phyloP scores from a whole-genome alignment of 2,888 invertebrate species.

The Athripsodes cinereus region DNA sequence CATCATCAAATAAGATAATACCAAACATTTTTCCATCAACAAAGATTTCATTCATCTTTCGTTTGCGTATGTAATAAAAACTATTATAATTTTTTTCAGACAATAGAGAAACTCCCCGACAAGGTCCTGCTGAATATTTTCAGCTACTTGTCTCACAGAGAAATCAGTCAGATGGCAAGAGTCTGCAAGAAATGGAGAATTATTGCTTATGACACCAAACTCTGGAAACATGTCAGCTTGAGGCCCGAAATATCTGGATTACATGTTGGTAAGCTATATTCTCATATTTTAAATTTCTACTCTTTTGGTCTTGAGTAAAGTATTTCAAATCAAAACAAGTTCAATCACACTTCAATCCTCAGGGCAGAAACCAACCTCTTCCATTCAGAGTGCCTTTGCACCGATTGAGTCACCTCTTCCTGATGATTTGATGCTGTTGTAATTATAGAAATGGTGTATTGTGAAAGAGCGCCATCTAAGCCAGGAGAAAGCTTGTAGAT shows the following conservation, averaged over 20 bases:
- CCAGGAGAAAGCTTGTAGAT: no score
- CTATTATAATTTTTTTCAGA: conserved; percentile 53
- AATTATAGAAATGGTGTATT: no score
- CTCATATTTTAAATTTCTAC: no score
- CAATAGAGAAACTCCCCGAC: conserved; percentile 94
- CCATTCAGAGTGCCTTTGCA: no score
- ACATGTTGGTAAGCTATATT: conserved; percentile 62
- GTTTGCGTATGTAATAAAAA: neutral
- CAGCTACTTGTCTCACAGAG: conserved; percentile 86
- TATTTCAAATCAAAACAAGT: no score
- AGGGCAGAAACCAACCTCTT: no score
- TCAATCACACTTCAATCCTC: no score
- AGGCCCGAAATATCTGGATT: conserved; percentile 95
- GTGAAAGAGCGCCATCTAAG: no score
- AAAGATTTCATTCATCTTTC: neutral
- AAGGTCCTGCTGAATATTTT: conserved; percentile 93
- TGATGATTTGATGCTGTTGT: no score
- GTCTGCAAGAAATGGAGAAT: conserved; percentile 96
- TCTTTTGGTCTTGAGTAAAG: no score
- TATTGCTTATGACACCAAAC: conserved; percentile 88
- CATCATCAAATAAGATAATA: no score
- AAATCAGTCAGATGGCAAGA: conserved; percentile 89
- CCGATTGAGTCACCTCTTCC: no score
- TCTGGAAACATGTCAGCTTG: conserved; percentile 95
- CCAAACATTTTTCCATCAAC: neutral